Conservation (phyloP, 2,797 vertebrate species). For the Tokudaia muenninki region DNA sequence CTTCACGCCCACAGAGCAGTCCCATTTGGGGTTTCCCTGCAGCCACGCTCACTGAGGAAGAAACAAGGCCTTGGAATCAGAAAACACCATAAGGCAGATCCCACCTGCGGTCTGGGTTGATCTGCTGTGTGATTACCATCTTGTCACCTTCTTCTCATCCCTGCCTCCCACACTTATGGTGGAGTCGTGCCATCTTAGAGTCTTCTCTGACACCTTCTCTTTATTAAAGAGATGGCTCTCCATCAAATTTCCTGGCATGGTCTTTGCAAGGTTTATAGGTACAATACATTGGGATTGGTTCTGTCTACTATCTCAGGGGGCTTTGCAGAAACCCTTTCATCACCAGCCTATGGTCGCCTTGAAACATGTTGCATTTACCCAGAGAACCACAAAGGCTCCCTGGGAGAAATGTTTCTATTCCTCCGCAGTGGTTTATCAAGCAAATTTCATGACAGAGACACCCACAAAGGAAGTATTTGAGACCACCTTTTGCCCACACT, state of each 20-base stretch:
- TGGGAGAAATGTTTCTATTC: slow-evolving; percentile 39
- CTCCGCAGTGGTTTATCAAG: slow-evolving; percentile 16
- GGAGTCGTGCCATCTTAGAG: background rate
- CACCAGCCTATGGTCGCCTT: slow-evolving; percentile 57
- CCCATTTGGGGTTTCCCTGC: background rate
- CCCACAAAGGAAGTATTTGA: slow-evolving; percentile 15
- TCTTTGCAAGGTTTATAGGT: slow-evolving; percentile 19
- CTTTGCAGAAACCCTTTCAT: slow-evolving; percentile 72
- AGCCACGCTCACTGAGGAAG: background rate
- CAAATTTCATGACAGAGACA: slow-evolving; percentile 43
- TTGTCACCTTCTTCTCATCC: background rate
- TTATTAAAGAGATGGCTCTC: background rate
- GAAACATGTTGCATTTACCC: slow-evolving; percentile 69
- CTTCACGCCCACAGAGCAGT: background rate
- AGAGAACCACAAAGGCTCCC: slow-evolving; percentile 13
- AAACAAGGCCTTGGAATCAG: background rate
- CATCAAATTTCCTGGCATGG: background rate
- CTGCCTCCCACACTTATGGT: accelerated
- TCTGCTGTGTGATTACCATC: background rate
- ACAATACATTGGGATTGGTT: slow-evolving; percentile 24
- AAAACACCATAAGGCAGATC: background rate
- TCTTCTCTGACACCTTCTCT: background rate
- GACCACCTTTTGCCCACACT: background rate
- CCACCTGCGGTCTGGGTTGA: background rate
- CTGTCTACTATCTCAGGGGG: slow-evolving; percentile 5